Conservation (phyloP, 1,140 invertebrate genomes). For the Teleogryllus occipitalis region DNA sequence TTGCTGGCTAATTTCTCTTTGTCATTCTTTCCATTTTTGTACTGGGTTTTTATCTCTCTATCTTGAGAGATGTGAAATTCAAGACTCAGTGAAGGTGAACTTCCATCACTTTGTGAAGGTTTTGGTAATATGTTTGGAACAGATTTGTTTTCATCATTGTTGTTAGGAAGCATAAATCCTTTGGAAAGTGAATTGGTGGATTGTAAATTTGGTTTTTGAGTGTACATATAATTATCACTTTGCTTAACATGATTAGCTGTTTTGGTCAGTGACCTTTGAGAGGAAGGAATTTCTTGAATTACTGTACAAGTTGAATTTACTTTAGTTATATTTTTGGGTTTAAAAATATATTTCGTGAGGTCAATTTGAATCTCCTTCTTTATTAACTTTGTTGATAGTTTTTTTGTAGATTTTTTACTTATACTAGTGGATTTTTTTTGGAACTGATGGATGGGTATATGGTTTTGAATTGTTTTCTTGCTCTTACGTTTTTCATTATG, state of each 20-base stretch:
- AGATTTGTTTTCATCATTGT: no score
- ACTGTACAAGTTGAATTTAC: neutral
- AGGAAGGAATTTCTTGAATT: no score
- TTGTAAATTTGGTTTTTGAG: neutral
- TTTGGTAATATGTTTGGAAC: no score
- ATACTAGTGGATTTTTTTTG: neutral
- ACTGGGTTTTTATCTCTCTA: no score
- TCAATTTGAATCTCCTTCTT: neutral
- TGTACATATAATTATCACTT: neutral
- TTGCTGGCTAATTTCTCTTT: no score
- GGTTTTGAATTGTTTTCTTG: neutral
- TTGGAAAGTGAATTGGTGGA: no score
- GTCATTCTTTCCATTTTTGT: no score
- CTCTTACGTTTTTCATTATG: neutral
- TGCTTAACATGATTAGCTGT: neutral
- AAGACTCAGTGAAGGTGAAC: no score
- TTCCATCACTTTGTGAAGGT: no score
- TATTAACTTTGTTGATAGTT: neutral
- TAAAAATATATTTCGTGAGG: neutral
- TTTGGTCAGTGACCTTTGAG: neutral
- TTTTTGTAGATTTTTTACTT: neutral
- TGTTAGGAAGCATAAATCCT: no score
- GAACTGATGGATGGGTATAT: neutral
- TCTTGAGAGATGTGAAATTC: no score
- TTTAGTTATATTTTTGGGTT: neutral